phyloP scores from a whole-genome alignment of 2,113 vertebrate genomes.

The Lates calcarifer region DNA sequence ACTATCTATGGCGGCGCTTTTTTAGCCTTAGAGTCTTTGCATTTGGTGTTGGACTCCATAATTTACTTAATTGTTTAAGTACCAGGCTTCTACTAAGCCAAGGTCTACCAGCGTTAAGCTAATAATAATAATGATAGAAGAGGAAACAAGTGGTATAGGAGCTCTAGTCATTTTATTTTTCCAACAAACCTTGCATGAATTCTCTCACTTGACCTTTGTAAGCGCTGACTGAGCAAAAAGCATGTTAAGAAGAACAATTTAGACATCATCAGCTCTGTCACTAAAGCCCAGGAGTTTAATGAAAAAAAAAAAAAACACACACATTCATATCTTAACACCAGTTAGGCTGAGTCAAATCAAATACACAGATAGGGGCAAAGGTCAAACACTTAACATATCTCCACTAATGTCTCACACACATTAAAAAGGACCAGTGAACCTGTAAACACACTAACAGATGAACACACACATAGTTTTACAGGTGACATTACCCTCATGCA shows the following conservation, averaged over 20 bases:
- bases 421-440: neutral
- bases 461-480: slow-evolving; percentile 28
- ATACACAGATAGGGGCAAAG: slow-evolving; percentile 3
- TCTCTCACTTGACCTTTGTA: neutral
- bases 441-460: neutral
- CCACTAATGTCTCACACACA: neutral
- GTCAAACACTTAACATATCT: slow-evolving; percentile 10
- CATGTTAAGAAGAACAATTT: neutral
- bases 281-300: slow-evolving; percentile 8
- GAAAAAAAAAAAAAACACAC: neutral
- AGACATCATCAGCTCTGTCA: neutral
- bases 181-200: slow-evolving; percentile 8
- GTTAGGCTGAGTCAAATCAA: neutral
- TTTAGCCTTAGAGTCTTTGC: too few species aligned
- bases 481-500: slow-evolving; percentile 53
- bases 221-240: neutral
- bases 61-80: too few species aligned
- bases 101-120: too few species aligned
- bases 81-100: too few species aligned
- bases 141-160: neutral
- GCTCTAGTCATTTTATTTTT: slow-evolving; percentile 46
- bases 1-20: too few species aligned
- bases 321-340: neutral
- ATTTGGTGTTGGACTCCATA: too few species aligned
- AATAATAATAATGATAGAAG: neutral